Conservation (phyloP, 1,140 invertebrate species). For the Camponotus pennsylvanicus region DNA sequence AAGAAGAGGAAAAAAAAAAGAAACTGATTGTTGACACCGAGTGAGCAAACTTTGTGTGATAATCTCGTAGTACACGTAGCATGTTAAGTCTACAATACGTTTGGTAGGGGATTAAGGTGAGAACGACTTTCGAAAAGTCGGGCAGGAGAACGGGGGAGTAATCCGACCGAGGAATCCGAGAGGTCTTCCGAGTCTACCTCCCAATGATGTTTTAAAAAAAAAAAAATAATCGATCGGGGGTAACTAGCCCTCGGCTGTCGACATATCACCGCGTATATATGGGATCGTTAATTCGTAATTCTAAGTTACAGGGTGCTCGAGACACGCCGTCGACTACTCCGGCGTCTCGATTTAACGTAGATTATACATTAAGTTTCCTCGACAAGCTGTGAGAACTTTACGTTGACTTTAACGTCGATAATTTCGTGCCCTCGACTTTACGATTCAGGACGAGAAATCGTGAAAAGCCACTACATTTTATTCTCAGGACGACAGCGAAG, state of each 20-base stretch:
- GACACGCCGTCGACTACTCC: conserved; percentile 81
- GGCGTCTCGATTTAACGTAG: conserved; percentile 66
- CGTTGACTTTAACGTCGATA: not conserved
- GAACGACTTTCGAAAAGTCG: conserved; percentile 63
- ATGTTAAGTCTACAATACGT: conserved; percentile 76
- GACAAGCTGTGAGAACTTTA: not conserved
- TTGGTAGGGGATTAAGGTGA: conserved; percentile 71
- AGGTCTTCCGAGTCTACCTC: conserved; percentile 61
- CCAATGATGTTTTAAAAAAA: not conserved
- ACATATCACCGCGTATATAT: conserved; percentile 70
- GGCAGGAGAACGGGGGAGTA: conserved; percentile 56
- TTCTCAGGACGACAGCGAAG: conserved; percentile 52
- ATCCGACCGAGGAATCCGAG: conserved; percentile 71
- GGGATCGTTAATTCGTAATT: conserved; percentile 46
- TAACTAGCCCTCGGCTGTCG: conserved; percentile 10
- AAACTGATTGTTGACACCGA: conserved; percentile 85
- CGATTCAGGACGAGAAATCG: conserved; percentile 37
- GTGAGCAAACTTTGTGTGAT: conserved; percentile 85
- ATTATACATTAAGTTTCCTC: conserved; percentile 50
- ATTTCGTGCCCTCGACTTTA: conserved; percentile 31
- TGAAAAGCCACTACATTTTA: not conserved
- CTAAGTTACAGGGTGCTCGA: conserved; percentile 69
- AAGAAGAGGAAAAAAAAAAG: conserved; percentile 68
- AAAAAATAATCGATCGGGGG: conserved; percentile 47
- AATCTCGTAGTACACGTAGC: conserved; percentile 83